phyloP scores from a whole-genome alignment of 1,140 invertebrate genomes.

The Drepana arcuata region DNA sequence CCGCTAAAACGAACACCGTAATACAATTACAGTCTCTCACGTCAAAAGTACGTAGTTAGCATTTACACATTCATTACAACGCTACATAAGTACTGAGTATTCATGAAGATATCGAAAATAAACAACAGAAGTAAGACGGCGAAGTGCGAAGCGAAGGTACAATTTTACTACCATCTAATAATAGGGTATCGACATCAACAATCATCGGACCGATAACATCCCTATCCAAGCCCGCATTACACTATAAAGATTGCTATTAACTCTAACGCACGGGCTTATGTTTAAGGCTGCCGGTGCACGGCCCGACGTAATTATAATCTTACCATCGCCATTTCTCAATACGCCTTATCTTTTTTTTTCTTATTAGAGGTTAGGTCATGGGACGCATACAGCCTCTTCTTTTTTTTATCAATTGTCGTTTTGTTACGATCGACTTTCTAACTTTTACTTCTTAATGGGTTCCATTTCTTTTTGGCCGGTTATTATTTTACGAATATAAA shows the following conservation, averaged over 20 bases:
- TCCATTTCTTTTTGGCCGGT: no score
- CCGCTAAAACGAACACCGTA: no score
- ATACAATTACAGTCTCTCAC: no score
- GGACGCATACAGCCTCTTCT: constrained; percentile 12
- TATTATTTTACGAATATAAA: no score
- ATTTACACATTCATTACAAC: constrained; percentile 30
- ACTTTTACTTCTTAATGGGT: constrained; percentile 41
- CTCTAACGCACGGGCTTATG: constrained; percentile 44
- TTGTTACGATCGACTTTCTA: constrained; percentile 39
- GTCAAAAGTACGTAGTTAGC: no score
- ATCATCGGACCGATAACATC: constrained; percentile 33
- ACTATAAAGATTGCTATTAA: constrained; percentile 67
- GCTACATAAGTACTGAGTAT: no score
- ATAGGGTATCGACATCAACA: constrained; percentile 49
- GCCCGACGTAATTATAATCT: constrained; percentile 47
- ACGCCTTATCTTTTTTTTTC: constrained; percentile 37
- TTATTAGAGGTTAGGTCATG: constrained; percentile 44
- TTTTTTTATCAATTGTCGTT: constrained; percentile 44
- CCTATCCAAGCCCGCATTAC: constrained; percentile 47
- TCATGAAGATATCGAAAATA: not conserved
- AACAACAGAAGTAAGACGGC: constrained; percentile 3
- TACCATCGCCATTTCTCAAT: constrained; percentile 35
- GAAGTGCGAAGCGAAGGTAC: constrained; percentile 10
- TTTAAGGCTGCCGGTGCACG: constrained; percentile 51
- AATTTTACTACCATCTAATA: constrained; percentile 22